These are phyloP conservation scores for Corynorhinus townsendii DNA, from an alignment of 2,113 vertebrate genomes.

Conservation along the genomic window DNA sequence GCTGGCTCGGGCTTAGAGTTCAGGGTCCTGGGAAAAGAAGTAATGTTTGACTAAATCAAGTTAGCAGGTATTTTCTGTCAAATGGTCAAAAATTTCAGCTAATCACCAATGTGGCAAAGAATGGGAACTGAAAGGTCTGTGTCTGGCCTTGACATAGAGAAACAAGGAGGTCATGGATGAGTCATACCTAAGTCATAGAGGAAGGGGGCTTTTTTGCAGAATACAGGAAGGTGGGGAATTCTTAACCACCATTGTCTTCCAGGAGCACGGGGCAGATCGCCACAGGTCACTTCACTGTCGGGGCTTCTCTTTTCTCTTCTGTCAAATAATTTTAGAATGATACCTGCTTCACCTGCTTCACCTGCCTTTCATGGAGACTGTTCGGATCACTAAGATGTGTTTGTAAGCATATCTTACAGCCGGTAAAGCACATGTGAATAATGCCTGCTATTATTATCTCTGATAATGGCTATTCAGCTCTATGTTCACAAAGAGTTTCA, in stretches of 20 bases:
- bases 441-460: neutral
- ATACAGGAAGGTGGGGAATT: neutral
- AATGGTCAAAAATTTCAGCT: neutral
- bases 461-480: neutral
- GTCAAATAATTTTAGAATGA: neutral
- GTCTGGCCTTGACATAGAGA: neutral
- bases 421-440: neutral
- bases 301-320: neutral
- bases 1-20: neutral
- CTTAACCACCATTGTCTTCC: neutral
- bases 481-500: neutral
- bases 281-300: neutral
- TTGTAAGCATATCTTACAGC: neutral
- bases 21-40: neutral
- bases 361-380: neutral
- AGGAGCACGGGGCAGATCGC: neutral
- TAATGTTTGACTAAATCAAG: neutral
- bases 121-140: neutral
- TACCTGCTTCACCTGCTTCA: neutral
- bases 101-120: neutral
- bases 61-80: neutral
- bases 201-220: neutral
- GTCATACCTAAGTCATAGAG: neutral
- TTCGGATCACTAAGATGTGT: neutral
- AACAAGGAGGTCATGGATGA: accelerated